Conservation (phyloP, 2,797 vertebrate genomes). For the Smutsia gigantea region DNA sequence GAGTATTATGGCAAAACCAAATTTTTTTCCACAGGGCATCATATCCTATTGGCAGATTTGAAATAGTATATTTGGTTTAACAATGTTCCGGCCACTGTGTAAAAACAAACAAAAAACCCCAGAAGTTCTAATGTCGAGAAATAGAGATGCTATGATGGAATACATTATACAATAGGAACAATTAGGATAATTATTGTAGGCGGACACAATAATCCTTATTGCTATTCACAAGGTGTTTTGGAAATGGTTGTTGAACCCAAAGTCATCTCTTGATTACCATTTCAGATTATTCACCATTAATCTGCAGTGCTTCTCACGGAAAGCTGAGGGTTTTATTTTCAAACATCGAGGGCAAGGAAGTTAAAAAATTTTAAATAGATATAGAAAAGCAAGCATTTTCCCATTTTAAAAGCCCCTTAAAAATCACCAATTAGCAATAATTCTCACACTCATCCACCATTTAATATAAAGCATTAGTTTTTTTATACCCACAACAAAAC, state of each 20-base stretch:
- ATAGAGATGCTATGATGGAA: background rate
- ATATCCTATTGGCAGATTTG: background rate
- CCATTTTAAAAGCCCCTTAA: slow-evolving; percentile 17
- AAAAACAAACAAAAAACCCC: background rate
- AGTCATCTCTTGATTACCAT: background rate
- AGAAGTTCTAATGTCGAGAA: background rate
- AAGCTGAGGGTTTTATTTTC: slow-evolving; percentile 20
- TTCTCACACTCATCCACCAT: slow-evolving; percentile 41
- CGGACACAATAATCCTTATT: background rate
- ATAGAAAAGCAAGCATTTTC: background rate
- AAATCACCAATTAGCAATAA: slow-evolving; percentile 29
- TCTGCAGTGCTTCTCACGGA: background rate
- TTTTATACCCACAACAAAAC: slow-evolving; percentile 98
- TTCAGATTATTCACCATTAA: slow-evolving; percentile 25
- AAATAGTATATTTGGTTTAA: background rate
- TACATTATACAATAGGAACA: background rate
- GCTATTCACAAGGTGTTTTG: background rate
- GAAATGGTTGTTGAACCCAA: background rate
- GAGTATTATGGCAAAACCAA: background rate
- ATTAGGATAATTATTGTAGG: background rate
- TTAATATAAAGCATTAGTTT: slow-evolving; percentile 85
- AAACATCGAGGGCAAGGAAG: background rate
- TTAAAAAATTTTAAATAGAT: slow-evolving; percentile 19
- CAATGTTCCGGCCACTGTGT: background rate
- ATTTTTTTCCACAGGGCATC: background rate